These are phyloP conservation scores for Elgonia sp. DNA, from an alignment of 2,888 invertebrate species.

Conservation along the genomic window DNA sequence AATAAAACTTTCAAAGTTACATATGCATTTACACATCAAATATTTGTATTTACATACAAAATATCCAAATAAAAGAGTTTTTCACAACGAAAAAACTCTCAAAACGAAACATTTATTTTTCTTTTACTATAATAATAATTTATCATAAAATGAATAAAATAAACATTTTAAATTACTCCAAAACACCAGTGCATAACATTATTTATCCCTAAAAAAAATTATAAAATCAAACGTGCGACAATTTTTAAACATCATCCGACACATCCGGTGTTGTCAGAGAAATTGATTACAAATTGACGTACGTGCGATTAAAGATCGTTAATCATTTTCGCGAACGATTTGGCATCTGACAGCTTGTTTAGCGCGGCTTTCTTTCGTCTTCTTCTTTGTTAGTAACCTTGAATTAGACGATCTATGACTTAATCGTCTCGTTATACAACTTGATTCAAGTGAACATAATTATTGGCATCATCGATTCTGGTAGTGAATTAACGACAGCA, in stretches of 20 bases:
- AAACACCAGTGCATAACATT: too few relatives aligned
- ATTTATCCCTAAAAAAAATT: too few relatives aligned
- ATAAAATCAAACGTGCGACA: not conserved
- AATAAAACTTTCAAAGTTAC: too few relatives aligned
- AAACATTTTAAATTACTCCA: too few relatives aligned
- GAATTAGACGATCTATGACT: conserved; percentile 71
- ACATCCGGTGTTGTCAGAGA: conserved; percentile 44
- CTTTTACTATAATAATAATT: too few relatives aligned
- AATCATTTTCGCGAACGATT: conserved; percentile 36
- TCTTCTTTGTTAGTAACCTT: conserved; percentile 67
- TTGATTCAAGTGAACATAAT: conserved; percentile 70
- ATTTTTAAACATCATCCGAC: not conserved
- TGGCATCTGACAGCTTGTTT: conserved; percentile 37
- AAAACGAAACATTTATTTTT: too few relatives aligned
- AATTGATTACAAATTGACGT: conserved; percentile 38
- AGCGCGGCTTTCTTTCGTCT: conserved; percentile 42
- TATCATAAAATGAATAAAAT: too few relatives aligned
- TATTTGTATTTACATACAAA: too few relatives aligned
- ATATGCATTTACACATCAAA: too few relatives aligned
- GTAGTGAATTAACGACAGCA: conserved; percentile 36
- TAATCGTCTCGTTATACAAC: conserved; percentile 75
- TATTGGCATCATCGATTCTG: conserved; percentile 64
- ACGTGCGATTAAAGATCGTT: conserved; percentile 27
- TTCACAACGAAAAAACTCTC: too few relatives aligned
- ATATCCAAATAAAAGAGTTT: too few relatives aligned